Evolutionary conservation across 2,797 vertebrate genomes (phyloP).

Genomic region (Sebastes taczanowskii): DNA sequence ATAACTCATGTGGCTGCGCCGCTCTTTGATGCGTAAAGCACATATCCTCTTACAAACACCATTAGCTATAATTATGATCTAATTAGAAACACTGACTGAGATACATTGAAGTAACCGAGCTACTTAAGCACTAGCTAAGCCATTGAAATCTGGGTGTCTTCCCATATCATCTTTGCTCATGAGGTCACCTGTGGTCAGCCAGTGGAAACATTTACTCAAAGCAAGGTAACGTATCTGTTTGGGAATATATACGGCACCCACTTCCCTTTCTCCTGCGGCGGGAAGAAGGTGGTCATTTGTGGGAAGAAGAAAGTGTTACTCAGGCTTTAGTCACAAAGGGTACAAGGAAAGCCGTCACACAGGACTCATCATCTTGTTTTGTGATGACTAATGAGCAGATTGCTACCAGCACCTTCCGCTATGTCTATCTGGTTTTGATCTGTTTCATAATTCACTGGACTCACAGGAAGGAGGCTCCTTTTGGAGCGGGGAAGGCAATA

Average conservation of each 20-base stretch:
- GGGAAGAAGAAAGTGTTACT: constrained; percentile 74
- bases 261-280: constrained; percentile 68
- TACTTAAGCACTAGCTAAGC: constrained; percentile 36
- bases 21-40: constrained; percentile 51
- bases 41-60: constrained; percentile 55
- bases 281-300: constrained; percentile 68
- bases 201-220: constrained; percentile 71
- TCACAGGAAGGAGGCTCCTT: constrained; percentile 13
- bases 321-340: constrained; percentile 70
- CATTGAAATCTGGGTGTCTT: constrained; percentile 45
- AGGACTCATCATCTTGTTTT: constrained; percentile 60
- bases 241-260: constrained; percentile 55
- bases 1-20: constrained; percentile 47
- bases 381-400: constrained; percentile 69
- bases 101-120: constrained; percentile 16
- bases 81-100: constrained; percentile 34
- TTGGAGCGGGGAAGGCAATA: neutral
- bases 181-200: constrained; percentile 62
- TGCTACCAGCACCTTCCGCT: constrained; percentile 46
- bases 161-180: constrained; percentile 41
- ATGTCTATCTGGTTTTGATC: constrained; percentile 58
- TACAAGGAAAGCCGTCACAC: constrained; percentile 20
- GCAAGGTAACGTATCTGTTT: constrained; percentile 70
- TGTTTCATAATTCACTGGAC: constrained; percentile 38
- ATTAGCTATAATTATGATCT: constrained; percentile 46